These are phyloP conservation scores for Tribolium freemani DNA, from an alignment of 2,888 invertebrate genomes.

Conservation along the genomic window DNA sequence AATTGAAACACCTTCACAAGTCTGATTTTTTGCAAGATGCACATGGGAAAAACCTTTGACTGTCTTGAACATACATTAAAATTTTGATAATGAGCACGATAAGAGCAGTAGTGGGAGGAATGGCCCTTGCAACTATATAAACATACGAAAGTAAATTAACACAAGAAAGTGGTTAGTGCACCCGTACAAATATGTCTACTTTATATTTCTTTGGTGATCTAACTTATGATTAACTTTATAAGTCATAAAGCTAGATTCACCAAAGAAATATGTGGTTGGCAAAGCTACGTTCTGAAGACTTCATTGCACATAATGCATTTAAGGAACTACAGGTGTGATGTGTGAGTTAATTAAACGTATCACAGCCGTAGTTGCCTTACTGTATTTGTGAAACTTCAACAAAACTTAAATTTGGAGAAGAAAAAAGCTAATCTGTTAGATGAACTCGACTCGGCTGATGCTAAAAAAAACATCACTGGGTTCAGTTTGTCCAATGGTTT, in stretches of 20 bases:
- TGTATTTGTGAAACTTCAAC: constrained; percentile 37
- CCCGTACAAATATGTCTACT: constrained; percentile 48
- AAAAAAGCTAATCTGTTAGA: constrained; percentile 4
- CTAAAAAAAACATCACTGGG: constrained; percentile 39
- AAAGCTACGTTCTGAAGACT: constrained; percentile 53
- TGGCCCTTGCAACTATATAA: constrained; percentile 9
- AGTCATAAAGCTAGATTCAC: constrained; percentile 68
- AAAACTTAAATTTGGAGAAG: not conserved
- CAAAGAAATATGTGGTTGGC: constrained; percentile 56
- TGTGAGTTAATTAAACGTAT: constrained; percentile 59
- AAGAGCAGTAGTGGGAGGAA: constrained; percentile 20
- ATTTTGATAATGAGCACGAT: constrained; percentile 9
- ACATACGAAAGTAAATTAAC: constrained; percentile 5
- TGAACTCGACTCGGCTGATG: constrained; percentile 34
- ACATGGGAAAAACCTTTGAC: too few species aligned
- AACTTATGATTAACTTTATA: constrained; percentile 63
- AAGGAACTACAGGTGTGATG: constrained; percentile 68
- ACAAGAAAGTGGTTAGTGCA: constrained; percentile 19
- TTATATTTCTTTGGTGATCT: constrained; percentile 73
- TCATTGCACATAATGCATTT: constrained; percentile 54
- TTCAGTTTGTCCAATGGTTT: constrained; percentile 14
- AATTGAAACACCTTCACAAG: too few species aligned
- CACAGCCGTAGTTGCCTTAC: constrained; percentile 67
- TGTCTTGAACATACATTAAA: not conserved
- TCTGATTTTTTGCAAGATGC: too few species aligned